These are phyloP conservation scores for Drosophila oshimai DNA, from an alignment of 1,140 invertebrate species.

Conservation along the genomic window DNA sequence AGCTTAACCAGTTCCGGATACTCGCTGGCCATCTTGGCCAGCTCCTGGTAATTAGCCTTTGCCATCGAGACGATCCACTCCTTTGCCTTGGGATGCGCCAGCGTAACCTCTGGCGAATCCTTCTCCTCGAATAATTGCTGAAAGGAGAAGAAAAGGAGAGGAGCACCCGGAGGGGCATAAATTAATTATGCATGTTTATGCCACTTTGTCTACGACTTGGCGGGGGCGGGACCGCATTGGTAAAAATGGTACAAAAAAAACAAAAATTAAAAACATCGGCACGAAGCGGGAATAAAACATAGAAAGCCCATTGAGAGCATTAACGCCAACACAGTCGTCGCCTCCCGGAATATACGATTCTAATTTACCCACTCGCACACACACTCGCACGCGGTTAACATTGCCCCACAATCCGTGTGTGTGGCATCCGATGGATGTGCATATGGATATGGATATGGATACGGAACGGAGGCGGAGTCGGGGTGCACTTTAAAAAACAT, in stretches of 20 bases:
- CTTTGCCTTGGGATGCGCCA: conserved; percentile 86
- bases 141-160: not conserved
- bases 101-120: conserved; percentile 66
- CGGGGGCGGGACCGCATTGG: conserved; percentile 21
- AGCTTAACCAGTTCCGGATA: conserved; percentile 90
- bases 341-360: conserved; percentile 58
- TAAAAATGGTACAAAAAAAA: conserved; percentile 19
- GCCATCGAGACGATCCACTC: conserved; percentile 93
- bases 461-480: not conserved
- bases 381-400: conserved; percentile 5
- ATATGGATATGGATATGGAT: conserved; percentile 30
- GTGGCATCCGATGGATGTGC: conserved; percentile 45
- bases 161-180: conserved; percentile 51
- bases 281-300: conserved; percentile 71
- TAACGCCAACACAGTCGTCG: conserved; percentile 71
- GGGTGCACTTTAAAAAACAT: conserved; percentile 14
- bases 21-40: conserved; percentile 91
- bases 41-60: conserved; percentile 90
- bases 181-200: conserved; percentile 77
- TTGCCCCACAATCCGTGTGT: conserved; percentile 52
- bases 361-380: conserved; percentile 39
- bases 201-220: conserved; percentile 47
- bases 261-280: conserved; percentile 47
- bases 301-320: conserved; percentile 80
- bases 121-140: conserved; percentile 78